These are phyloP conservation scores for Antigone vipio DNA, from an alignment of 2,113 vertebrate genomes.

Conservation along the genomic window DNA sequence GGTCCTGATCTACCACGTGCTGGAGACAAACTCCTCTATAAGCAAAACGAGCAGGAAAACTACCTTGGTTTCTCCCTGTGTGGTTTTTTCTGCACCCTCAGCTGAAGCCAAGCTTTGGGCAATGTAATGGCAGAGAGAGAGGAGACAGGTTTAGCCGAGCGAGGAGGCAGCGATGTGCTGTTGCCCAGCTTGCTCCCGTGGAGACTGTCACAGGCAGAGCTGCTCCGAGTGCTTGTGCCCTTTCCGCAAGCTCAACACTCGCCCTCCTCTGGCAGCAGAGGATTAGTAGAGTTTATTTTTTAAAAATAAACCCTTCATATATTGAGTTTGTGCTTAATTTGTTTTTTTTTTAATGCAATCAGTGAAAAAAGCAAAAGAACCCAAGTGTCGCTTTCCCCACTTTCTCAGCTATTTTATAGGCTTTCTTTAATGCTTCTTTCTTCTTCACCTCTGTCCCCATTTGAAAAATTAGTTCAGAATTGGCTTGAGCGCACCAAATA, in stretches of 20 bases:
- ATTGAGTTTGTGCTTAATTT: not conserved
- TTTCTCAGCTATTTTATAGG: not conserved
- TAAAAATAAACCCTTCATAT: not conserved
- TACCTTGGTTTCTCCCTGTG: not conserved
- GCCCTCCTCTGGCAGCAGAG: not conserved
- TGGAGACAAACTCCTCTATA: not conserved
- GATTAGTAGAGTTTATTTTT: not conserved
- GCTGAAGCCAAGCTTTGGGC: not conserved
- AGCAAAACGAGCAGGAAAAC: not conserved
- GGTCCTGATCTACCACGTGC: not conserved
- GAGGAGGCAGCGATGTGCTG: accelerated
- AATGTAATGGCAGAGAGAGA: not conserved
- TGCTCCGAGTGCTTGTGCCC: accelerated
- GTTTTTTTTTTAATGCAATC: not conserved
- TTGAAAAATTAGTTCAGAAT: not conserved
- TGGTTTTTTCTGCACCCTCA: not conserved
- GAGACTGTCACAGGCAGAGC: not conserved
- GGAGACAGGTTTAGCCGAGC: accelerated
- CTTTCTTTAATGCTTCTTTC: not conserved
- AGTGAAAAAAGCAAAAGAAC: not conserved
- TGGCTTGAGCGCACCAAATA: not conserved
- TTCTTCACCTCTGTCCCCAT: not conserved
- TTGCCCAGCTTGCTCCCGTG: not conserved
- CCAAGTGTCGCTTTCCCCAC: not conserved
- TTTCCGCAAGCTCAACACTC: accelerated